Base-by-base conservation (phyloP, 1,140 invertebrate species). In the Drosophila bipectinata region DNA sequence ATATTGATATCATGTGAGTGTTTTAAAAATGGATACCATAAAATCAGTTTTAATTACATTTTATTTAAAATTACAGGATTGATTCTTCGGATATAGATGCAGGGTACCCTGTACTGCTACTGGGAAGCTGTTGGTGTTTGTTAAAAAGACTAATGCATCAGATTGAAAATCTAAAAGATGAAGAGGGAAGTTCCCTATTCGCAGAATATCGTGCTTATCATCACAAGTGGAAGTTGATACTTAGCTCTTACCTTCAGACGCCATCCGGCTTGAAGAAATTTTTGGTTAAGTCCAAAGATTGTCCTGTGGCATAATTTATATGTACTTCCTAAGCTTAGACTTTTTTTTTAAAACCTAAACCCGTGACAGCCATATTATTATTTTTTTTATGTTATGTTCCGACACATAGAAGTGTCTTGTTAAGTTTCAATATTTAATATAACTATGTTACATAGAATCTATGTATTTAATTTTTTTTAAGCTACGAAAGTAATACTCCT, bases 161-260 rank as follows among this genome's bases (percentile, higher is more conserved):
- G 32, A 15, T 45, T 0, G 37, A 53, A 28, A 4, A 30, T 14
- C 15, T 34, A 12, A 48, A 72, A 4, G 54, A 81, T 26, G 30
- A 37, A 15, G 78, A 77, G 4, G 34, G 32, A 2, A 61, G 47
- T 1, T 28, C 55, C 12, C 53, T 49, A n/a, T 59, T 51, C 39
- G 41, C 57, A 18, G 57, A 77, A 49, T 56, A 66, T 12, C 54
- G 30, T 34, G 58, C 78, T 15, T 45, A 58, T 9, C 59, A 77
- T 49, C 34, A 62, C 39, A 72, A 67, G 37, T 80, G 78, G 78
- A 77, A 62, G 14, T 61, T 47, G 24, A 32, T 82, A 15, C 14
- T 81, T 45, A 72, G 51, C 21, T 58, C 61, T 1, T 60, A 54
- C 12, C 26, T 66, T 30, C 34, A 48, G 12, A 77, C 77, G 67